Evolutionary conservation across 1,140 invertebrate species (phyloP).

Genomic region (Daktulosphaira vitifoliae): DNA sequence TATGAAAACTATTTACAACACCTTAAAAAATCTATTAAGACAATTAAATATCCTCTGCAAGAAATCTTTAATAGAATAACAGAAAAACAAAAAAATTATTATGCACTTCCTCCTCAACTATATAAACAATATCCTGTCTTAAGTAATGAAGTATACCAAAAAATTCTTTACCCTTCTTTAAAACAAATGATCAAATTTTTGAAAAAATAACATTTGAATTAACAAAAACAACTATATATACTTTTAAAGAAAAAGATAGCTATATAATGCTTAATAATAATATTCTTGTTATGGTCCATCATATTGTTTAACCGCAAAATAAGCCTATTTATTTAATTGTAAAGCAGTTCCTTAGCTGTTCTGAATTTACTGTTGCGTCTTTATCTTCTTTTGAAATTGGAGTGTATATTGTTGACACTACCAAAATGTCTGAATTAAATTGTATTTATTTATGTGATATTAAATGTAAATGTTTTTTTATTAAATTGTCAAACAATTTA

Average conservation of each 20-base stretch:
- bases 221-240: not conserved
- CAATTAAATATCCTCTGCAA: not conserved
- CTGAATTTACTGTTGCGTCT: not conserved
- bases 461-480: not conserved
- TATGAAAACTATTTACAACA: slow-evolving; percentile 3
- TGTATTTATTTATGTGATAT: not conserved
- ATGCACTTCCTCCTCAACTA: too few relatives aligned
- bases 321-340: not conserved
- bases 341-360: not conserved
- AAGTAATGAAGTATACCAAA: not conserved
- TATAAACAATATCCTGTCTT: not conserved
- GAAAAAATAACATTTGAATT: not conserved
- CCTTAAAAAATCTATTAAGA: not conserved
- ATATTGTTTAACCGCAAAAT: not conserved
- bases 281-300: not conserved
- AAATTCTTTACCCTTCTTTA: not conserved
- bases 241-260: not conserved
- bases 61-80: not conserved
- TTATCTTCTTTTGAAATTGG: not conserved
- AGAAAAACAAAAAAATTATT: slow-evolving; percentile 10
- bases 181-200: not conserved
- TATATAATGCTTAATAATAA: not conserved
- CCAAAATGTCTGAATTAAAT: not conserved
- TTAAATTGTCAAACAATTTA: not conserved
- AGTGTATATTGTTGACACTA: not conserved